phyloP scores from a whole-genome alignment of 92 coral and sea anemone species.

The Porites lobata region DNA sequence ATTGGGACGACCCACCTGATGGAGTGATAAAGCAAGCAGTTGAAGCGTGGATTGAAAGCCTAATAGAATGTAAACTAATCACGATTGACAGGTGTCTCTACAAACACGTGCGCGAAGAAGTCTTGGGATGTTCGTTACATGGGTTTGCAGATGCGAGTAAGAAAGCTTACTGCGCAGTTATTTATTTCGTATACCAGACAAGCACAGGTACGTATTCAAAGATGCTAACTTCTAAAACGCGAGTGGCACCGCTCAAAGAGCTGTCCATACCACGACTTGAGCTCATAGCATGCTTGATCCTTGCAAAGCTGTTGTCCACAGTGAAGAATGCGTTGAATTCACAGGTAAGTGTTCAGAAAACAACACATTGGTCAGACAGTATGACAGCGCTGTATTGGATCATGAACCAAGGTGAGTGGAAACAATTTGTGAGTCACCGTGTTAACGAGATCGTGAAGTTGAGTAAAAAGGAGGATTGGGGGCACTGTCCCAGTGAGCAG shows the following conservation, averaged over 20 bases:
- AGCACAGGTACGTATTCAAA: conserved; percentile 4
- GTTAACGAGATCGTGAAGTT: conserved; percentile 41
- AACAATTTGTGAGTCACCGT: conserved; percentile 54
- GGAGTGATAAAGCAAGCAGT: background rate
- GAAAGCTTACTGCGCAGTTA: background rate
- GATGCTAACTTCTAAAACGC: conserved; percentile 20
- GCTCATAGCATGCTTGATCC: background rate
- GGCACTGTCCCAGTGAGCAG: conserved; percentile 42
- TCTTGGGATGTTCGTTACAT: conserved; percentile 1
- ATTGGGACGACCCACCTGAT: conserved; percentile 42
- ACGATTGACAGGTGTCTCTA: conserved; percentile 6
- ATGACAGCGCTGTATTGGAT: conserved; percentile 46
- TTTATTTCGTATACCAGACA: background rate
- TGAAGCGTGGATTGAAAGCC: conserved; percentile 27
- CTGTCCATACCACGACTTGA: conserved; percentile 14
- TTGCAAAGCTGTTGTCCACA: conserved; percentile 10
- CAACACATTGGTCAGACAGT: conserved; percentile 20
- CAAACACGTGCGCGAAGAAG: conserved; percentile 11
- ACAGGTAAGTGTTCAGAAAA: conserved; percentile 21
- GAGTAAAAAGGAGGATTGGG: conserved; percentile 45
- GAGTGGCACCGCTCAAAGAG: conserved; percentile 12
- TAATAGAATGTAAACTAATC: background rate
- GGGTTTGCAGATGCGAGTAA: background rate
- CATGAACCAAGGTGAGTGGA: conserved; percentile 40
- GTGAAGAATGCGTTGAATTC: conserved; percentile 13